Conservation (phyloP, 2,888 invertebrate species). For the Endotricha flammealis region DNA sequence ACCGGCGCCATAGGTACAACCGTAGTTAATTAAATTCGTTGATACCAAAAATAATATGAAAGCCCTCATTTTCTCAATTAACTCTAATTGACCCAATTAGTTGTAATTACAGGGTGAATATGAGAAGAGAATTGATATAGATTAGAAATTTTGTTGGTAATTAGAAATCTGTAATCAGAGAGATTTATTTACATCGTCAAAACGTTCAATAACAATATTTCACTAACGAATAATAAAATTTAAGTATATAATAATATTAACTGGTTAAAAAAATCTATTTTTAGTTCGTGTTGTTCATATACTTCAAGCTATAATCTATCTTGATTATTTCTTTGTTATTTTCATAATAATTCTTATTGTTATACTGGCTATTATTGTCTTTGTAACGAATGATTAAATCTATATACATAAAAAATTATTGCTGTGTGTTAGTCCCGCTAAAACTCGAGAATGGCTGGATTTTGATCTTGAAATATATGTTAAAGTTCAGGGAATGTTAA, state of each 20-base stretch:
- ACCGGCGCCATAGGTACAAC: neutral
- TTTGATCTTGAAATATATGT: too few relatives aligned
- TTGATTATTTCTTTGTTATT: too few relatives aligned
- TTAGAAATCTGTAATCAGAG: neutral
- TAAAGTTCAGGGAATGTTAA: too few relatives aligned
- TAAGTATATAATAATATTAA: slow-evolving; percentile 5
- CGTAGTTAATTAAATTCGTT: slow-evolving; percentile 3
- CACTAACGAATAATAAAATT: slow-evolving; percentile 2
- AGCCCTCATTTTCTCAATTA: slow-evolving; percentile 5
- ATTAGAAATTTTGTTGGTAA: neutral
- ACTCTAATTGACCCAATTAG: slow-evolving; percentile 6
- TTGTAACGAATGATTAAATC: too few relatives aligned
- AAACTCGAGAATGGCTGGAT: too few relatives aligned
- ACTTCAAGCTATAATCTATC: too few relatives aligned
- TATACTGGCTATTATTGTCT: too few relatives aligned
- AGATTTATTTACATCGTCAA: neutral
- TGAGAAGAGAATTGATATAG: neutral
- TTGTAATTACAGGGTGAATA: slow-evolving; percentile 1
- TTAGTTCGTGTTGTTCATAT: too few relatives aligned
- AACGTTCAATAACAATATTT: neutral
- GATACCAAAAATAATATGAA: slow-evolving; percentile 1
- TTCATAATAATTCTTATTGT: too few relatives aligned
- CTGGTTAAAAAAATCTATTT: too few relatives aligned
- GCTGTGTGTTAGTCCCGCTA: too few relatives aligned
- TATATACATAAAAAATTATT: too few relatives aligned